A percentile compares a stretch with the other conserved stretches of the same genome.
phyloP scores from a whole-genome alignment of 2,113 vertebrate genomes.

The Eulemur rufifrons region DNA sequence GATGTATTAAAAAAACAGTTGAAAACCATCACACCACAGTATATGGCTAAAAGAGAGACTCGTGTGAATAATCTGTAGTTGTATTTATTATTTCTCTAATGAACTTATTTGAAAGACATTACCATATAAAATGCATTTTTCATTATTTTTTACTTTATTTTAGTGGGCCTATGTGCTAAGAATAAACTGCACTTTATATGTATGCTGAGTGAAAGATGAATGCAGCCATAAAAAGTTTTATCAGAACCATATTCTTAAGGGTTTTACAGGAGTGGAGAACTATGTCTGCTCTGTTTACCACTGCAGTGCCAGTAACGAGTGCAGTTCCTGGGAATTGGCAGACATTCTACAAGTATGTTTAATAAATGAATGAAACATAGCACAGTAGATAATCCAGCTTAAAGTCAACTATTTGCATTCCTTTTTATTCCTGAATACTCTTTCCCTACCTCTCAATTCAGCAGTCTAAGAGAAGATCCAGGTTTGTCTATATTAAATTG shows the following conservation, averaged over 20 bases:
- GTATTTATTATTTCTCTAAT: background rate
- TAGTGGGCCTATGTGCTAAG: background rate
- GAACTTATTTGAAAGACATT: background rate
- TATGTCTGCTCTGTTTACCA: background rate
- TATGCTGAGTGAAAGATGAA: background rate
- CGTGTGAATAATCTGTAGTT: background rate
- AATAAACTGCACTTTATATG: background rate
- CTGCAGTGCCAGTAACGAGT: rapidly evolving
- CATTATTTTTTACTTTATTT: background rate
- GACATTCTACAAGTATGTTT: background rate
- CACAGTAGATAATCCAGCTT: background rate
- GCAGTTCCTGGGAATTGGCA: background rate
- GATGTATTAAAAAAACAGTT: background rate
- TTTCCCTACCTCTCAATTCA: background rate
- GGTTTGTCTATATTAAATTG: background rate
- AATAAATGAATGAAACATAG: background rate
- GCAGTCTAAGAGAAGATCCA: background rate
- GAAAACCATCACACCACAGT: background rate
- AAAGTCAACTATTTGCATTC: background rate
- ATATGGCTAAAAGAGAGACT: background rate
- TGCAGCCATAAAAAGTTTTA: background rate
- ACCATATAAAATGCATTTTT: background rate
- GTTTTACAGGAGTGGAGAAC: background rate
- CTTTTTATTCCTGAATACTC: background rate
- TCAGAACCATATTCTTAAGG: background rate